Base-by-base conservation (phyloP, 2,888 invertebrate species). In the Globia sparganii region DNA sequence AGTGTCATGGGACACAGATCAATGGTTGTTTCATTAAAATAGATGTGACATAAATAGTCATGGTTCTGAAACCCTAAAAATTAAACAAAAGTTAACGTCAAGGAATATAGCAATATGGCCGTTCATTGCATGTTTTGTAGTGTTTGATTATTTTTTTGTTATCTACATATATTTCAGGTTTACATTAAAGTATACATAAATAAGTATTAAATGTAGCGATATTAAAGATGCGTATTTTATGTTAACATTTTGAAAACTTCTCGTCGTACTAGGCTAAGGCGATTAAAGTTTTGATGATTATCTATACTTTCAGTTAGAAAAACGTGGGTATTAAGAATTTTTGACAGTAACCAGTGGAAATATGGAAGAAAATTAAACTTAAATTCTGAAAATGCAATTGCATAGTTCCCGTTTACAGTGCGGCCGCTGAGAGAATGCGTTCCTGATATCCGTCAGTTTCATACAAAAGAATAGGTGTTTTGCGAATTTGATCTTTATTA, bases 1-100 rank as follows among this genome's bases (percentile, higher is more conserved):
- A 77, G 70, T 77, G 31, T 21, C 21, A 68, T 25, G 5, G n/a
- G 62, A n/a, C 80, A 83, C 25, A 83, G 83, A 87, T 61, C 53
- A 86, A 71, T 46, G 8, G 40, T 59, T 31, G 15, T 46, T 56
- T 8, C 4, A 18, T 43, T 67, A 28, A 43, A 65, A 67, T 56
- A 88, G 75, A 84, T 61, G 21, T 9, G 77, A 56, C 53, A n/a
- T 56, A 56, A 2, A 4, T 11, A 56, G 11, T 49, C 46, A 6
- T 49, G 21, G 5, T 46, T 21, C 49, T 49, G 21, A 21, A 49
- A 49, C 21, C 21, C 21, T 8, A 15, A 15, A 43, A 43, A 15
- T 0, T 15, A 4, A 43, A 49, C 21, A 49, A 49, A 46, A 49
- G 21, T 49, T 8, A 46, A 18, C 15, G 18, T 46, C 15, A 49